phyloP scores from a whole-genome alignment of 2,113 vertebrate genomes.

The Engystomops pustulosus region DNA sequence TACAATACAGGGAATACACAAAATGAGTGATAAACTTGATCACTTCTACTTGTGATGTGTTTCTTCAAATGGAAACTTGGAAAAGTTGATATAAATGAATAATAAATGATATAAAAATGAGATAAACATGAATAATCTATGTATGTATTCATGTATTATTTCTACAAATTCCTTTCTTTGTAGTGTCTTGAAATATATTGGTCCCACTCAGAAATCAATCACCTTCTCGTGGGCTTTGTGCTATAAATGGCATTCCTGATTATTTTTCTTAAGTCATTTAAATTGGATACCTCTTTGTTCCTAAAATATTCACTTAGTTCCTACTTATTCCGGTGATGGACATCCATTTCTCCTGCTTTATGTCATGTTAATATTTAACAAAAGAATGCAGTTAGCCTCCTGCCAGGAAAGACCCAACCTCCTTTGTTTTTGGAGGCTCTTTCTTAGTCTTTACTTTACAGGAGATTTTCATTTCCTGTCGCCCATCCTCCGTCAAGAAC shows the following conservation, averaged over 20 bases:
- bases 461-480: conserved; percentile 78
- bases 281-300: conserved; percentile 82
- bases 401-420: conserved; percentile 70
- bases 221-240: conserved; percentile 66
- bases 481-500: conserved; percentile 67
- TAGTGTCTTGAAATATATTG: not conserved
- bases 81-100: not conserved
- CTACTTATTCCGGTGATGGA: conserved; percentile 81
- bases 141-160: too few relatives aligned
- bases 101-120: not conserved
- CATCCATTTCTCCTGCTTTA: conserved; percentile 78
- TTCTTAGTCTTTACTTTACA: conserved; percentile 72
- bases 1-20: not conserved
- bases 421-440: conserved; percentile 73
- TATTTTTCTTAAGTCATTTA: conserved; percentile 78
- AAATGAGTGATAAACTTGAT: not conserved
- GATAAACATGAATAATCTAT: too few relatives aligned
- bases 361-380: conserved; percentile 82
- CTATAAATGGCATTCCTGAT: conserved; percentile 73
- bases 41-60: too few relatives aligned
- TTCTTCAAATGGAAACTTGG: not conserved
- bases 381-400: conserved; percentile 78
- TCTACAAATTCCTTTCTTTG: not conserved
- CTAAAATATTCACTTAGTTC: conserved; percentile 77
- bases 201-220: conserved; percentile 47